phyloP scores from a whole-genome alignment of 2,888 invertebrate species.

The Carpatolechia fugitivella region DNA sequence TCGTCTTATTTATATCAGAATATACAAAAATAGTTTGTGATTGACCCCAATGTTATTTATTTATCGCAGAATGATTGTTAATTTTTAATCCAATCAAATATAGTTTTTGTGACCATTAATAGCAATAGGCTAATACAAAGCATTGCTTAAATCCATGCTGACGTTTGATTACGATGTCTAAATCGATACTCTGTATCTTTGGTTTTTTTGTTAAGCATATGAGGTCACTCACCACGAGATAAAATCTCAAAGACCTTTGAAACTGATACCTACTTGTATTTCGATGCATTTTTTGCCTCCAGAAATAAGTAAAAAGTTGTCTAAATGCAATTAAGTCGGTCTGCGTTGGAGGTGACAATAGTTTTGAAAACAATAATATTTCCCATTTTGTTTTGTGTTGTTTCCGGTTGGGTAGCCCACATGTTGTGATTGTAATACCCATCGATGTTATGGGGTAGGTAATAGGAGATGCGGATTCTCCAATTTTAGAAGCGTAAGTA shows the following conservation, averaged over 20 bases:
- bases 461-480: neutral
- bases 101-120: too few relatives aligned
- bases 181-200: too few relatives aligned
- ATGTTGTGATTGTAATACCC: slow-evolving; percentile 40
- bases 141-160: too few relatives aligned
- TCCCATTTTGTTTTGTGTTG: slow-evolving; percentile 55
- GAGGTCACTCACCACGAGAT: slow-evolving; percentile 29
- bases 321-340: slow-evolving; percentile 8
- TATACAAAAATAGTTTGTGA: too few relatives aligned
- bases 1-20: too few relatives aligned
- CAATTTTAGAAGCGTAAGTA: neutral
- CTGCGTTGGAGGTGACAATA: slow-evolving; percentile 59
- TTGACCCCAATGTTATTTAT: too few relatives aligned
- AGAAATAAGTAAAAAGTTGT: slow-evolving; percentile 19
- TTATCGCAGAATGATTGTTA: too few relatives aligned
- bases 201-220: too few relatives aligned
- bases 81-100: too few relatives aligned
- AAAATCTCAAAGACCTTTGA: slow-evolving; percentile 18
- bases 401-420: slow-evolving; percentile 56
- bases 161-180: too few relatives aligned
- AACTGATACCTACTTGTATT: slow-evolving; percentile 16
- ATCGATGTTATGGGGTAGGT: neutral
- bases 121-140: neutral
- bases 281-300: slow-evolving; percentile 10
- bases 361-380: slow-evolving; percentile 51